Conservation (phyloP, 1,140 invertebrate species). For the Rhynchophorus ferrugineus region DNA sequence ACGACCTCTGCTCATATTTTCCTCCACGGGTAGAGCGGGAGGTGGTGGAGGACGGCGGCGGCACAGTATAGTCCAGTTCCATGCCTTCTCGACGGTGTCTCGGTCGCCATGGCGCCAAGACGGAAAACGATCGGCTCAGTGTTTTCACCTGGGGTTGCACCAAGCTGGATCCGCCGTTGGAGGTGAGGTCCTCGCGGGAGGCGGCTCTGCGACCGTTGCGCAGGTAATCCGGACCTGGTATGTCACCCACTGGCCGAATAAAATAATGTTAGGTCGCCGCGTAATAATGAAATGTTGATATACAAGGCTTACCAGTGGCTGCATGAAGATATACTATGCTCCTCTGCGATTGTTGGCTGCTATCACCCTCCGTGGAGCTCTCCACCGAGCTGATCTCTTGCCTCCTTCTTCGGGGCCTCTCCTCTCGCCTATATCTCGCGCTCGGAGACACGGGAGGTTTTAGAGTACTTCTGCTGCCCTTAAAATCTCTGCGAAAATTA, state of each 20-base stretch:
- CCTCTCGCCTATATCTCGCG: conserved; percentile 20
- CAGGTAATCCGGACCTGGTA: conserved; percentile 56
- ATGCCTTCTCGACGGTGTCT: conserved; percentile 61
- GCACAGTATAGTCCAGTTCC: conserved; percentile 66
- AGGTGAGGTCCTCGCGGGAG: conserved; percentile 64
- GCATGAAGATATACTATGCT: conserved; percentile 74
- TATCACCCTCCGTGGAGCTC: conserved; percentile 72
- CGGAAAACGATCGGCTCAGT: conserved; percentile 73
- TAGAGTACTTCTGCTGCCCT: conserved; percentile 18
- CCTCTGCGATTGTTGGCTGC: conserved; percentile 67
- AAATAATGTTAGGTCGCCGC: no score
- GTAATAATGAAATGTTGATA: no score
- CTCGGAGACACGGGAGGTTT: conserved; percentile 36
- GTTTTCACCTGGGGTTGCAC: conserved; percentile 57
- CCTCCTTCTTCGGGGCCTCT: conserved; percentile 22
- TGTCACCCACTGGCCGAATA: conserved; percentile 57
- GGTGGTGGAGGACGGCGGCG: background rate
- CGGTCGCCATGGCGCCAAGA: conserved; percentile 76
- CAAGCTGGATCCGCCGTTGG: conserved; percentile 46
- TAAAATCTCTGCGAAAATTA: conserved; percentile 6
- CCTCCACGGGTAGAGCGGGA: no score
- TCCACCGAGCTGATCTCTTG: conserved; percentile 43
- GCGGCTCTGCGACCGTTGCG: conserved; percentile 46
- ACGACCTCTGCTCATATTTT: conserved; percentile 42
- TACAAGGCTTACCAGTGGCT: conserved; percentile 59